Base-by-base conservation (phyloP, 2,797 vertebrate species). In the Melanotaenia parkinsoni region DNA sequence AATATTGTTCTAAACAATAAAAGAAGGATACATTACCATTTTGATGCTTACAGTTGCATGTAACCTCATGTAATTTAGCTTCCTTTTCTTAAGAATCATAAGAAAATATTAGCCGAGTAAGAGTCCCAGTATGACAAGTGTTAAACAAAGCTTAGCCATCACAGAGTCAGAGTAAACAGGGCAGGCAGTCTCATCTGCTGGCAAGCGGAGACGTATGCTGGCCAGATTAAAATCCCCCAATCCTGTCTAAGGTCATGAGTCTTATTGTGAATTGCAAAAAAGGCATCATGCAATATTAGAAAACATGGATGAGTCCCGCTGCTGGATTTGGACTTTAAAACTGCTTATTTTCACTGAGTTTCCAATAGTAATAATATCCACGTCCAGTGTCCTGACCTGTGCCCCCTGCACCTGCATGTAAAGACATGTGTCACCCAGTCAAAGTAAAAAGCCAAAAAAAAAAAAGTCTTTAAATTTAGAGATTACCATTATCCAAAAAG, bases 401-500 rank as follows among this genome's bases (percentile, higher is more conserved):
- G 58, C 43, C 24, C 47, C 30, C 30, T 30, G 30, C 30, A 30
- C 54, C 28, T 76, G 32, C 12, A 4, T 20, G 12, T 16, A 32
- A 50, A 50, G 20, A 70, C 63, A 58, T 69, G 77, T 79, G 70
- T 84, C 80, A 81, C 69, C 82, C 66, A 70, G 66, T 60, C 5
- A 30, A 30, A 30, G 30, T 30, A 30, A 30, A 30, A 30, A 30
- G 30, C 30, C 30, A 30, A 11, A 76, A 64, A 70, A 63, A 24
- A 53, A 53, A 53, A 51, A 5, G 61, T 72, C 45, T 70, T 70
- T 6, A 77, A 84, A 89, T 74, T 76, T 80, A 66, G 32, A 79
- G 75, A 87, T 85, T 69, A 83, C 75, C 61, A 60, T 67, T 63
- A 67, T 80, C 79, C 57, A 67, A 69, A 83, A 83, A 77, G 61